Conservation (phyloP, 2,888 invertebrate species). For the Morpho deidamia region DNA sequence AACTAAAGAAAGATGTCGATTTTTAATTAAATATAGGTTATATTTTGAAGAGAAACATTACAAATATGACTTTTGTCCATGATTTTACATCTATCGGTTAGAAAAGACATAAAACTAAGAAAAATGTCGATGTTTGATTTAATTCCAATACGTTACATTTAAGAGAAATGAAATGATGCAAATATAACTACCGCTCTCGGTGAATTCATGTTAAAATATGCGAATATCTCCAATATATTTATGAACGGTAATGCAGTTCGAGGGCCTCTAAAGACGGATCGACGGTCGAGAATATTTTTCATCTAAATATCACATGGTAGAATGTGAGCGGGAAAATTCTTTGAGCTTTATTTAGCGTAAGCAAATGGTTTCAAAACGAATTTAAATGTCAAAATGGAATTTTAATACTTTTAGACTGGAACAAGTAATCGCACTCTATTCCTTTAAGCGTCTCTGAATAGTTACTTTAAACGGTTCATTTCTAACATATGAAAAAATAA, state of each 20-base stretch:
- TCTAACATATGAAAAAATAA: not conserved
- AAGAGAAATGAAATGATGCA: not conserved
- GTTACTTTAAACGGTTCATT: not conserved
- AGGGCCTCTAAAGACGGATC: not conserved
- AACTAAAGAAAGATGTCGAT: no score
- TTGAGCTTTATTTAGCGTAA: constrained; percentile 7
- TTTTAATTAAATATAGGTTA: no score
- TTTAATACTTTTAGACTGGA: not conserved
- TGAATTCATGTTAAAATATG: constrained; percentile 5
- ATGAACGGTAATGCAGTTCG: constrained; percentile 10
- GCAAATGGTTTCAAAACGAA: constrained; percentile 5
- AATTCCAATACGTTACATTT: not conserved
- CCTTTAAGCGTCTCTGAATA: no score
- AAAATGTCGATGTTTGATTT: no score
- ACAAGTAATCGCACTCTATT: no score
- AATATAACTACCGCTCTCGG: not conserved
- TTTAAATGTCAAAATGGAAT: not conserved
- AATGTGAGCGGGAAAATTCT: constrained; percentile 2
- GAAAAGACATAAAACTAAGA: no score
- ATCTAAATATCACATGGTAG: constrained; percentile 15
- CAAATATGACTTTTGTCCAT: no score
- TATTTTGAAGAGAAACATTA: no score
- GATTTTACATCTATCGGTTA: no score
- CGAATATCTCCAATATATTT: constrained; percentile 8
- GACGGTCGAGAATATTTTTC: constrained; percentile 10